A percentile compares a stretch with the other conserved stretches of the same genome.
Evolutionary conservation across 30 jellyfish, hydroid and myxozoan species (phyloP).

Genomic region (Mastigias papua): DNA sequence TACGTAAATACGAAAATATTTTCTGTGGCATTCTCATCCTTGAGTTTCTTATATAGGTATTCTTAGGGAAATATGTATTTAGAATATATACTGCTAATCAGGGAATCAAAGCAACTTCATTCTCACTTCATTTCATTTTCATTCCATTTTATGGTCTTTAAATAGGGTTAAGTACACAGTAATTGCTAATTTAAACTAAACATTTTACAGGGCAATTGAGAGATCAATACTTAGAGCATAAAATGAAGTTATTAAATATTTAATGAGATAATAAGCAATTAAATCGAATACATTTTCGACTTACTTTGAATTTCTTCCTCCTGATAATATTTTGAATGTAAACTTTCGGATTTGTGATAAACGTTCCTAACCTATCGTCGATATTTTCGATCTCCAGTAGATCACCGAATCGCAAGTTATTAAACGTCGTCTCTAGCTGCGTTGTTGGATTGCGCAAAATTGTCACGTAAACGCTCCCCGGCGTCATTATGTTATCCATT

Average conservation of each 20-base stretch:
- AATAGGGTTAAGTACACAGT: too few relatives aligned
- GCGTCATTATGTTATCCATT: constrained; percentile 96
- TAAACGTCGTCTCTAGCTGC: constrained; percentile 96
- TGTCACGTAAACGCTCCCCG: constrained; percentile 91
- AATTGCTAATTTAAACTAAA: too few relatives aligned
- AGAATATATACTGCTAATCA: too few relatives aligned
- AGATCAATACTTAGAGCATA: background rate
- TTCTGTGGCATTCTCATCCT: too few relatives aligned
- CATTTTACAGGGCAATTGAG: too few relatives aligned
- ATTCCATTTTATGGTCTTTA: too few relatives aligned
- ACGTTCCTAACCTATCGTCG: constrained; percentile 76
- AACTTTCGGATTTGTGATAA: constrained; percentile 87
- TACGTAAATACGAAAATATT: too few relatives aligned
- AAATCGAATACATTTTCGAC: background rate
- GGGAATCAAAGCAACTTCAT: too few relatives aligned
- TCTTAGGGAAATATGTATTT: too few relatives aligned
- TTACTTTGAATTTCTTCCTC: constrained; percentile 88
- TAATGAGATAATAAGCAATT: background rate
- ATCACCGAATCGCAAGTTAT: constrained; percentile 83
- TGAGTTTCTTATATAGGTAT: too few relatives aligned
- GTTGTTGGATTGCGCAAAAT: constrained; percentile 91
- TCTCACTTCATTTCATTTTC: too few relatives aligned
- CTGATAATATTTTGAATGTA: constrained; percentile 91
- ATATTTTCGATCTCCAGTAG: constrained; percentile 73
- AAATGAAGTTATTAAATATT: background rate